Base-by-base conservation (phyloP, 2,797 vertebrate genomes). In the Heteromormyrus szaboi region DNA sequence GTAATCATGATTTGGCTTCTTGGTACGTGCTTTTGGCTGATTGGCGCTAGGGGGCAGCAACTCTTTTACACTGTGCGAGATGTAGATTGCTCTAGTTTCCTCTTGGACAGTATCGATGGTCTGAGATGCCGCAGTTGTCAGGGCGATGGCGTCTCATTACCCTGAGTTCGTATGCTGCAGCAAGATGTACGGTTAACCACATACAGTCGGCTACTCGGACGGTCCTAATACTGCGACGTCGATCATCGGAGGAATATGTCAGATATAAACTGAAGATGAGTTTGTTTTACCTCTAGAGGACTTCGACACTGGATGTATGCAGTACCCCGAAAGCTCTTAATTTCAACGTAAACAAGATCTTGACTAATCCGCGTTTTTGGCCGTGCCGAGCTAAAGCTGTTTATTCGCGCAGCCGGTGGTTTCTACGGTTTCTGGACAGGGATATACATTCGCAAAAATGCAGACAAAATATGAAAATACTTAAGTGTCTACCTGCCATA, bases 121-220 rank as follows among this genome's bases (percentile, higher is more conserved):
- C n/a, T n/a, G 88, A 51, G 88, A 90, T 90, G 87, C 91, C 48
- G 87, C 90, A 91, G 90, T 91, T 91, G 90, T 91, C 89, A 91
- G 88, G 89, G 89, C 91, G 91, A 93, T 92, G 91, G 91, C 90
- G 92, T 89, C 86, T 89, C 87, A 79, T 84, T 37, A 87, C 29
- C 25, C 62, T n/a, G 48, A 53, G 68, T 76, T 65, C 88, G 29
- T 83, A 51, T 8, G 87, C 85, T 87, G 76, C 89, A 50, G 79
- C 51, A 46, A 79, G 25, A 88, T 81, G 12, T 68, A 48, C 41
- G 59, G 48, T 76, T 22, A 14, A 83, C 48, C 44, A 48, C 56
- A 19, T 85, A 76, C 62, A 19, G 48, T 22, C 5, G 51, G 14
- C 4, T 12, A 53, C 14, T 87, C 62, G 65, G 85, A 65, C 51